phyloP scores from a whole-genome alignment of 2,888 invertebrate genomes.

The Conus canariensis region DNA sequence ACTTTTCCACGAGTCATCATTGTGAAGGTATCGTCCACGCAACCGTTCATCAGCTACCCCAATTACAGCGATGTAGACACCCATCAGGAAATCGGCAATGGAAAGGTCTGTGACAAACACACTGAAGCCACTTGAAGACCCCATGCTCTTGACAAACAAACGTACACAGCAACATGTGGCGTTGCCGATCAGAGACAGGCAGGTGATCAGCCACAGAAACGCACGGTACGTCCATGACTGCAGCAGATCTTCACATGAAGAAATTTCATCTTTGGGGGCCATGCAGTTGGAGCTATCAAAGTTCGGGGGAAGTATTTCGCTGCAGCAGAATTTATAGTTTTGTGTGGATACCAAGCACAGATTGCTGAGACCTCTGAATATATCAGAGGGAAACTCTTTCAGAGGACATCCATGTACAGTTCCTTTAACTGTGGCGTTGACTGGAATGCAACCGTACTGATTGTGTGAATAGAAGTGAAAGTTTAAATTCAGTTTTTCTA shows the following conservation, averaged over 20 bases:
- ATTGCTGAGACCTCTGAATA: conserved; percentile 5
- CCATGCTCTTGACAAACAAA: neutral
- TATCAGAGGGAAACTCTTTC: neutral
- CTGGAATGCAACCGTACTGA: neutral
- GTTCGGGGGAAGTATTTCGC: neutral
- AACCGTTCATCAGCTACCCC: neutral
- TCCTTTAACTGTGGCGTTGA: neutral
- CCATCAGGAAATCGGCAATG: conserved; percentile 1
- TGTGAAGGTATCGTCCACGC: neutral
- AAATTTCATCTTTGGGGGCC: conserved; percentile 3
- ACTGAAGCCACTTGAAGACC: neutral
- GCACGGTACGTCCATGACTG: neutral
- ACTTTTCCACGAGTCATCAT: neutral
- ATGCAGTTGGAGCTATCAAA: neutral
- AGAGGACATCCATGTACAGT: neutral
- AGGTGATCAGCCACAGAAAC: neutral
- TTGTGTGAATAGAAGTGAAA: neutral
- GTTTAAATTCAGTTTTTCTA: neutral
- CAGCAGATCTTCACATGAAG: neutral
- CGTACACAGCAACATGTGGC: neutral
- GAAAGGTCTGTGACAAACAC: conserved; percentile 18
- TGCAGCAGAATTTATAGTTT: conserved; percentile 39
- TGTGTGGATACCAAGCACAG: neutral
- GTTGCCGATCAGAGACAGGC: neutral
- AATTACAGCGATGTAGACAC: neutral